phyloP scores from a whole-genome alignment of 2,888 invertebrate genomes.

The Cephus sareptanus region DNA sequence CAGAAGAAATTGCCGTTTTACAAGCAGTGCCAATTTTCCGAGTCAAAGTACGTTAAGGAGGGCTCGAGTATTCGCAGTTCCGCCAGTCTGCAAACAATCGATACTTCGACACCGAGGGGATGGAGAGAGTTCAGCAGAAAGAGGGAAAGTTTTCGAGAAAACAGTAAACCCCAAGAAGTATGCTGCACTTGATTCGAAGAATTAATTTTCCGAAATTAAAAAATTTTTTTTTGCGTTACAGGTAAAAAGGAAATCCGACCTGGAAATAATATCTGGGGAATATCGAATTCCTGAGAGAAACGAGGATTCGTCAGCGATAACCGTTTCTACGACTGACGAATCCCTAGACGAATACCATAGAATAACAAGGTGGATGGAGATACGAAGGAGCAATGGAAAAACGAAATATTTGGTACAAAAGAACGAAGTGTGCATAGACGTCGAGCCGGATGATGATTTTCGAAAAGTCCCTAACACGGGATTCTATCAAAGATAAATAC shows the following conservation, averaged over 20 bases:
- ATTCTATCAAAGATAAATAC: not conserved
- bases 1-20: not conserved
- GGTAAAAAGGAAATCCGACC: not conserved
- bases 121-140: not conserved
- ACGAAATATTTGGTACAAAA: conserved; percentile 27
- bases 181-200: not conserved
- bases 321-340: conserved; percentile 20
- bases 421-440: conserved; percentile 11
- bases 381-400: conserved; percentile 29
- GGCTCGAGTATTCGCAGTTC: not conserved
- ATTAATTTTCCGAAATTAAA: not conserved
- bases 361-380: conserved; percentile 38
- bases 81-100: not conserved
- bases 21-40: not conserved
- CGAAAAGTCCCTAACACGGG: not conserved
- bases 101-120: not conserved
- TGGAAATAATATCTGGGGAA: not conserved
- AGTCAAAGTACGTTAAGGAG: conserved; percentile 14
- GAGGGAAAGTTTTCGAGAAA: not conserved
- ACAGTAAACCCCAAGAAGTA: not conserved
- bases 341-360: conserved; percentile 26
- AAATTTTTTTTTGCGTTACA: not conserved
- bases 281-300: conserved; percentile 25
- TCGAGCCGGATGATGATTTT: not conserved
- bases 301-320: conserved; percentile 23